phyloP scores from a whole-genome alignment of 2,888 invertebrate genomes.

The Toxonevra muliebris region DNA sequence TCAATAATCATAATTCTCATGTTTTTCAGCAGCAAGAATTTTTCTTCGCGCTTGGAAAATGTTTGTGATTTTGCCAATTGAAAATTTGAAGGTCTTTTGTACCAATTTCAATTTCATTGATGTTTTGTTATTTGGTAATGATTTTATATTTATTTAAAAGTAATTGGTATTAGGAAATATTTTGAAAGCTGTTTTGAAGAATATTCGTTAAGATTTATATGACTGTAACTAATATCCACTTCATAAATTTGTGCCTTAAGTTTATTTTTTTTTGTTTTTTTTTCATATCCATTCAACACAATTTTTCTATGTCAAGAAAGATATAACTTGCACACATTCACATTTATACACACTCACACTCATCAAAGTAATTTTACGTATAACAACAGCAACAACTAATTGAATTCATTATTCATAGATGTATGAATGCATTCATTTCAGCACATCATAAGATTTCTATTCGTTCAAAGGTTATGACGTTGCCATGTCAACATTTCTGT shows the following conservation, averaged over 20 bases:
- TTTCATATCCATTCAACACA: not conserved
- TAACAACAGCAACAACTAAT: slow-evolving; percentile 34
- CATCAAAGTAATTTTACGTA: slow-evolving; percentile 10
- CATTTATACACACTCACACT: not conserved
- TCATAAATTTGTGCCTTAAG: not conserved
- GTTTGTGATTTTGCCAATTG: slow-evolving; percentile 8
- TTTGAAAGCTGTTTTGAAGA: too few relatives aligned
- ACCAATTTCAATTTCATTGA: too few relatives aligned
- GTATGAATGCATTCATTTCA: not conserved
- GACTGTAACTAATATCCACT: too few relatives aligned
- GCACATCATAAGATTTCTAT: not conserved
- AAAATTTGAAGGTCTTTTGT: slow-evolving; percentile 3
- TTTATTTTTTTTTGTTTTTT: slow-evolving; percentile 4
- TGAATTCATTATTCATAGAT: slow-evolving; percentile 44
- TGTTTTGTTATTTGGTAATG: too few relatives aligned
- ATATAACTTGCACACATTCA: slow-evolving; percentile 8
- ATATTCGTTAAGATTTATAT: too few relatives aligned
- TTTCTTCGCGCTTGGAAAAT: slow-evolving; percentile 9
- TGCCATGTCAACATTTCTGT: slow-evolving; percentile 62
- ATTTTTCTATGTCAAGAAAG: not conserved
- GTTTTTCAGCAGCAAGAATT: slow-evolving; percentile 9
- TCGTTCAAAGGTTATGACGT: slow-evolving; percentile 63
- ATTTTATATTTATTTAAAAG: too few relatives aligned
- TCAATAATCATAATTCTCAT: slow-evolving; percentile 42
- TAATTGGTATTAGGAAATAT: too few relatives aligned